Conservation (phyloP, 2,113 vertebrate genomes). For the Microtus pennsylvanicus region DNA sequence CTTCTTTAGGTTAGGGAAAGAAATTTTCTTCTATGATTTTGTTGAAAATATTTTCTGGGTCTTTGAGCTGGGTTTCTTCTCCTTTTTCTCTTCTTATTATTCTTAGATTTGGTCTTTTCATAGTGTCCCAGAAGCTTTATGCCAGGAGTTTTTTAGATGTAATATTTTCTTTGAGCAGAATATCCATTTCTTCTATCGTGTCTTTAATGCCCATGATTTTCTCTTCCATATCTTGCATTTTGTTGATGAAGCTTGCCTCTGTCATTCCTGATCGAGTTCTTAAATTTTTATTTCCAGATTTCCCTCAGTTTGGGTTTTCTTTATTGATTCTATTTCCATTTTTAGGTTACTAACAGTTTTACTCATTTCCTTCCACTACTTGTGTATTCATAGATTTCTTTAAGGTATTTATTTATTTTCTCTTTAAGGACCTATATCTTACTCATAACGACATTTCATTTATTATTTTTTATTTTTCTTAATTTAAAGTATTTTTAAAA, state of each 20-base stretch:
- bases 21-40: neutral
- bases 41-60: neutral
- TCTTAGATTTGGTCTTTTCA: neutral
- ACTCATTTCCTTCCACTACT: neutral
- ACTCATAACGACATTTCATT: neutral
- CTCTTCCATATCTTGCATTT: neutral
- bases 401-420: neutral
- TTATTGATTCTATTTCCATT: neutral
- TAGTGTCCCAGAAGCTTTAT: neutral
- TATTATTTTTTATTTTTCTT: no score
- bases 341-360: neutral
- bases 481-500: no score
- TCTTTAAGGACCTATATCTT: neutral
- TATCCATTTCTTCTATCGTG: neutral
- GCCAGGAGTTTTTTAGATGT: neutral
- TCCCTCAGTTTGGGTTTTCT: neutral
- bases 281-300: neutral
- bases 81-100: neutral
- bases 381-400: neutral
- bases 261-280: neutral
- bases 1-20: neutral
- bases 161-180: neutral
- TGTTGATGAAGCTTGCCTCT: neutral
- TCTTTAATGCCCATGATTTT: neutral
- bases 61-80: neutral